Percentiles rank a stretch among this genome's conserved stretches.
Evolutionary conservation across 1,140 invertebrate genomes (phyloP).

Genomic region (Drosophila azteca): DNA sequence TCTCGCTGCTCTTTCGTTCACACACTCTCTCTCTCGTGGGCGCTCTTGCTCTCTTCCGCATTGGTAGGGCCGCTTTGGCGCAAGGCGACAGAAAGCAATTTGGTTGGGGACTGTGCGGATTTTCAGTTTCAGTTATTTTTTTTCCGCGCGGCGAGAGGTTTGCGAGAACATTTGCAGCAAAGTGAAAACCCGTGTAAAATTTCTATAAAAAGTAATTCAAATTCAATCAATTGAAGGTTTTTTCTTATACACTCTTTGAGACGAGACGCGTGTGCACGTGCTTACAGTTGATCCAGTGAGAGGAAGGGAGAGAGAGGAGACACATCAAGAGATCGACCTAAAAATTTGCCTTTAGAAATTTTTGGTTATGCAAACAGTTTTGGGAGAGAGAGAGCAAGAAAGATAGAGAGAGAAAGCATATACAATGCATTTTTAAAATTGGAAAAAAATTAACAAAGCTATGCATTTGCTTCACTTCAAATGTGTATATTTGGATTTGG

Average conservation of each 20-base stretch:
- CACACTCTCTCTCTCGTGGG: conserved; percentile 27
- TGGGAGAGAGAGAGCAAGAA: conserved; percentile 20
- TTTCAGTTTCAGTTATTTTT: conserved; percentile 30
- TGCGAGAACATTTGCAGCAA: conserved; percentile 25
- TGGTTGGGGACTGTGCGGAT: conserved; percentile 11
- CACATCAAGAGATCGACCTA: conserved; percentile 4
- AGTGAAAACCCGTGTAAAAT: conserved; percentile 25
- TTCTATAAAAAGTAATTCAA: conserved; percentile 49
- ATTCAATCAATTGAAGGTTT: conserved; percentile 56
- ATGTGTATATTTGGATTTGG: no score
- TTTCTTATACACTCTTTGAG: conserved; percentile 10
- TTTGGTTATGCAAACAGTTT: conserved; percentile 72
- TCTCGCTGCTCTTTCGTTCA: conserved; percentile 6
- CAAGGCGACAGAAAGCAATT: conserved; percentile 4
- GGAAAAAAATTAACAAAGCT: no score
- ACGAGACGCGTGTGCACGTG: conserved; percentile 19
- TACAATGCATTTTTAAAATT: conserved; percentile 20
- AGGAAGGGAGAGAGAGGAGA: not conserved
- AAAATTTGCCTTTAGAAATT: conserved; percentile 42
- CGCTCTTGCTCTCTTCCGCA: conserved; percentile 7
- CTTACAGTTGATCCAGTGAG: not conserved
- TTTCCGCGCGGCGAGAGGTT: conserved; percentile 39
- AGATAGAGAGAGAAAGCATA: conserved; percentile 5
- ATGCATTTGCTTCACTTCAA: no score
- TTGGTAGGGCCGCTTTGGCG: not conserved